phyloP scores from a whole-genome alignment of 2,888 invertebrate species.

The Drosophila mercatorum region DNA sequence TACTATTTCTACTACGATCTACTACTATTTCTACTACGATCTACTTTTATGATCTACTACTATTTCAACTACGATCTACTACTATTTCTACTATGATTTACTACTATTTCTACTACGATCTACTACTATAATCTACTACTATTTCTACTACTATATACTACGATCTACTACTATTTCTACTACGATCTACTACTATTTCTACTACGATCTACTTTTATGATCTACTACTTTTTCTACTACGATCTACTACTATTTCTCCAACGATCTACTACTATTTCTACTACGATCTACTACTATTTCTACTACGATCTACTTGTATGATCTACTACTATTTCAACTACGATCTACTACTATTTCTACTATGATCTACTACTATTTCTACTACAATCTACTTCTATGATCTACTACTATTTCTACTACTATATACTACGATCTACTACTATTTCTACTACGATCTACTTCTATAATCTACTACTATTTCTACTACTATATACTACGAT shows the following conservation, averaged over 20 bases:
- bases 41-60: too few species aligned
- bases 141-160: background rate
- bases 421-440: background rate
- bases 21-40: background rate
- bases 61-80: background rate
- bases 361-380: background rate
- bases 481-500: background rate
- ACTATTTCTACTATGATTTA: background rate
- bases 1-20: background rate
- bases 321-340: too few species aligned
- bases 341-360: too few species aligned
- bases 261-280: too few species aligned
- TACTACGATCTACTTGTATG: background rate
- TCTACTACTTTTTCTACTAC: background rate
- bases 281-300: background rate
- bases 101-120: background rate
- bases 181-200: background rate
- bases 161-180: too few species aligned
- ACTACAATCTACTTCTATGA: background rate
- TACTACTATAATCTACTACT: too few species aligned
- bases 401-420: background rate
- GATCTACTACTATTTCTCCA: too few species aligned
- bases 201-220: background rate
- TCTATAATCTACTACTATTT: background rate
- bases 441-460: too few species aligned